Percentiles rank a stretch among this genome's conserved stretches.
Conservation (phyloP, 1,140 invertebrate species). For the Hestina assimilis region DNA sequence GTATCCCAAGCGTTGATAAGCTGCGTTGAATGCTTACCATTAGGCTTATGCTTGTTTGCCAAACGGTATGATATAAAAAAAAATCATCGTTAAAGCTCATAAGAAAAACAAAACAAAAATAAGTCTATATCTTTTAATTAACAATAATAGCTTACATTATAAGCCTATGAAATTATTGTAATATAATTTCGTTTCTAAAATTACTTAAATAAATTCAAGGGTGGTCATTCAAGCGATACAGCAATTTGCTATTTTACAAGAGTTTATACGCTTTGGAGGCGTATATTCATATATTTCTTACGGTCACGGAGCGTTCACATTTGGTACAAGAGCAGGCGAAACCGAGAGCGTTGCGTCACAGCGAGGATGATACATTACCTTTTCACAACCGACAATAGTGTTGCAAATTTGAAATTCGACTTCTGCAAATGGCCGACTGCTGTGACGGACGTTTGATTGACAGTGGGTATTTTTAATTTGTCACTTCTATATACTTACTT, state of each 20-base stretch:
- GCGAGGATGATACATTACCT: conserved; percentile 52
- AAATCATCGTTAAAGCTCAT: too few species aligned
- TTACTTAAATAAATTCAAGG: conserved; percentile 6
- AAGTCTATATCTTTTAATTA: background rate
- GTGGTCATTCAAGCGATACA: conserved; percentile 22
- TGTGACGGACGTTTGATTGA: conserved; percentile 16
- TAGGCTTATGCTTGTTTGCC: too few species aligned
- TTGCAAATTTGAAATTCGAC: conserved; percentile 42
- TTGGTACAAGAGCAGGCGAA: conserved; percentile 73
- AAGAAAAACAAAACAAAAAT: too few species aligned
- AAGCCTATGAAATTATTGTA: background rate
- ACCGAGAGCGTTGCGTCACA: conserved; percentile 70
- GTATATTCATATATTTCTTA: conserved; percentile 67
- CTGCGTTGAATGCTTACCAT: too few species aligned
- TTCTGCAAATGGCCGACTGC: conserved; percentile 30
- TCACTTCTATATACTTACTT: background rate
- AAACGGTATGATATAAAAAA: too few species aligned
- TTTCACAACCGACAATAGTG: conserved; percentile 60
- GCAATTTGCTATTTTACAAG: conserved; percentile 18
- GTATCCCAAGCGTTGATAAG: too few species aligned
- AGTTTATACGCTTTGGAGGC: conserved; percentile 37
- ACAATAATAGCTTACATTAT: background rate
- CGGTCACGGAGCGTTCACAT: conserved; percentile 69
- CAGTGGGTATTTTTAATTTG: conserved; percentile 16
- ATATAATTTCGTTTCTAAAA: background rate